Percentiles rank a stretch among this genome's conserved stretches.
phyloP scores from a whole-genome alignment of 2,888 invertebrate genomes.

The Altica lythri region DNA sequence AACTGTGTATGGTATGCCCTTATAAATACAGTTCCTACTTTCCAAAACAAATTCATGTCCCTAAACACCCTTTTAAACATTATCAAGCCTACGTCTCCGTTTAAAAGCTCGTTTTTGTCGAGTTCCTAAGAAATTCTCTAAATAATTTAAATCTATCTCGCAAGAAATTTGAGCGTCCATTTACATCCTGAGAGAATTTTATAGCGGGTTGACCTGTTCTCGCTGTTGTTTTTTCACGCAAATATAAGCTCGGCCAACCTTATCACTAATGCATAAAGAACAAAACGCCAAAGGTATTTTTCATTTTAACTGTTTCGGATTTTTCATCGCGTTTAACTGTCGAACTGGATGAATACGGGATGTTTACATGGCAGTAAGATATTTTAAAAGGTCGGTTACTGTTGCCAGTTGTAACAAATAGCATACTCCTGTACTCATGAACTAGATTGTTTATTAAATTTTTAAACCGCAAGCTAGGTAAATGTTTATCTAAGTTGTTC shows the following conservation, averaged over 20 bases:
- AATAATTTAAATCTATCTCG: constrained; percentile 17
- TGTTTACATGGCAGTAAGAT: too few relatives aligned
- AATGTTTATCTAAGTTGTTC: too few relatives aligned
- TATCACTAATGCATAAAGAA: constrained; percentile 19
- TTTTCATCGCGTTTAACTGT: constrained; percentile 10
- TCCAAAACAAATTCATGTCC: too few relatives aligned
- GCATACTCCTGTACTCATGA: too few relatives aligned
- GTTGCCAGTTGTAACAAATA: too few relatives aligned
- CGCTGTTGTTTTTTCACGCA: constrained; percentile 23
- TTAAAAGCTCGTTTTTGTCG: neutral
- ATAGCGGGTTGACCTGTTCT: constrained; percentile 23
- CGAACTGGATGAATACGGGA: neutral
- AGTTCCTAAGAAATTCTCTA: neutral
- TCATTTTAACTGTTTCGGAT: constrained; percentile 18
- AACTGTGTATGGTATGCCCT: too few relatives aligned
- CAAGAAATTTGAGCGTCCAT: constrained; percentile 26
- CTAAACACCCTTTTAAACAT: constrained; percentile 2
- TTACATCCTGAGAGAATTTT: constrained; percentile 28
- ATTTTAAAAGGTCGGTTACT: too few relatives aligned
- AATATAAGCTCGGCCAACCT: constrained; percentile 15
- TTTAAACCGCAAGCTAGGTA: too few relatives aligned
- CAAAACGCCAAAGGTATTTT: constrained; percentile 7
- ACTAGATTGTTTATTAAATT: too few relatives aligned
- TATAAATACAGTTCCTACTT: too few relatives aligned
- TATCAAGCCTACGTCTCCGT: neutral